Evolutionary conservation across 2,797 vertebrate genomes (phyloP).

Genomic region (Toxotes lorentzi): DNA sequence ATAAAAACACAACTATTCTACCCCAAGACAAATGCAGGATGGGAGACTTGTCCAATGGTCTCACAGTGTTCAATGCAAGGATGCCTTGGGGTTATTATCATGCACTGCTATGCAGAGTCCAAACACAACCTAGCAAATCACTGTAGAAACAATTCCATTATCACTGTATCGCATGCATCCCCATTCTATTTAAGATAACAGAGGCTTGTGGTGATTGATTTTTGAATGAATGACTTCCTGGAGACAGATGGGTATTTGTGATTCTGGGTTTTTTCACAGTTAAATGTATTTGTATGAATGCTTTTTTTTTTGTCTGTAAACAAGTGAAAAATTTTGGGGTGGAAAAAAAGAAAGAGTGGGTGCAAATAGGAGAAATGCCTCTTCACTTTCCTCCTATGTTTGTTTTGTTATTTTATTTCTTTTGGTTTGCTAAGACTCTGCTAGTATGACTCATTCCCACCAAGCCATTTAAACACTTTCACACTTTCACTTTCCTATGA

Average conservation of each 20-base stretch:
- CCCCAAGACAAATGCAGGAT: conserved; percentile 36
- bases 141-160: conserved; percentile 62
- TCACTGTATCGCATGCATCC: conserved; percentile 42
- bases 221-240: conserved; percentile 53
- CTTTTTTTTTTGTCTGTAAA: no score
- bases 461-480: background rate
- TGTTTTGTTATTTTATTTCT: background rate
- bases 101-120: conserved; percentile 26
- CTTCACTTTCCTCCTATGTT: background rate
- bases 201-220: conserved; percentile 54
- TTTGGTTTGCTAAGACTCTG: background rate
- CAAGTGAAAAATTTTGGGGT: background rate
- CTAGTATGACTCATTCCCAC: background rate
- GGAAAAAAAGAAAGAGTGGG: background rate
- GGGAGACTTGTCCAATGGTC: conserved; percentile 30
- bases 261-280: conserved; percentile 22
- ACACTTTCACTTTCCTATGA: background rate
- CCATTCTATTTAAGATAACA: conserved; percentile 71
- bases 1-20: conserved; percentile 22
- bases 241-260: conserved; percentile 49
- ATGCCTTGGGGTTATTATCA: conserved; percentile 52
- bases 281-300: conserved; percentile 29
- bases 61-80: conserved; percentile 25
- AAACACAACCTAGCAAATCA: conserved; percentile 45
- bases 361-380: background rate